Evolutionary conservation across 2,888 invertebrate genomes (phyloP).

Genomic region (Ectobius pallidus): DNA sequence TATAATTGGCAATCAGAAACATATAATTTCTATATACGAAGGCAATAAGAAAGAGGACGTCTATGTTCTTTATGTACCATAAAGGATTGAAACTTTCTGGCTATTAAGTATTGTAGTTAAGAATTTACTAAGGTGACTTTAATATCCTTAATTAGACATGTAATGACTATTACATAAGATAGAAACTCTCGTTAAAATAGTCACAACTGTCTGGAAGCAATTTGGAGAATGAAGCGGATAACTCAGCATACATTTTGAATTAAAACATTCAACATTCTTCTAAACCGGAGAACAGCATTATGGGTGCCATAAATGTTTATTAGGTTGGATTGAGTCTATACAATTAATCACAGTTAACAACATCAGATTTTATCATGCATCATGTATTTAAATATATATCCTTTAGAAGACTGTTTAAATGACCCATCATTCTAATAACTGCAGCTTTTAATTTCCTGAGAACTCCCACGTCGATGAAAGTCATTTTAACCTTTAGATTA

Average conservation of each 20-base stretch:
- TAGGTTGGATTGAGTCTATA: not conserved
- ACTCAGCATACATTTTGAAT: not conserved
- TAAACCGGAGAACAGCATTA: not conserved
- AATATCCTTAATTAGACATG: too few relatives aligned
- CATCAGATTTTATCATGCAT: not conserved
- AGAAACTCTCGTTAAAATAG: not conserved
- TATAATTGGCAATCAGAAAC: too few relatives aligned
- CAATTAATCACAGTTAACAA: conserved; percentile 12
- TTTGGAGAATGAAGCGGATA: not conserved
- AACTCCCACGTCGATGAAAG: conserved; percentile 5
- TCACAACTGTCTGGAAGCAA: not conserved
- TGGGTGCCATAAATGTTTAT: conserved; percentile 19
- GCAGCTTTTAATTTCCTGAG: not conserved
- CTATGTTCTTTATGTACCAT: too few relatives aligned
- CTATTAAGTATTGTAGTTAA: too few relatives aligned
- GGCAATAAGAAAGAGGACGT: too few relatives aligned
- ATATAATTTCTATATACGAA: too few relatives aligned
- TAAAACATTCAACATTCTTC: not conserved
- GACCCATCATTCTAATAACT: not conserved
- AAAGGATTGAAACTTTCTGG: too few relatives aligned
- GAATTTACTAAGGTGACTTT: too few relatives aligned
- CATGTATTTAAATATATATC: conserved; percentile 4
- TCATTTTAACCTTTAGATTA: too few relatives aligned
- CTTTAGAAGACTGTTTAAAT: not conserved
- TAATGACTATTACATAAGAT: too few relatives aligned